Base-by-base conservation (phyloP, 2,888 invertebrate species). In the Hoplodrina blanda region DNA sequence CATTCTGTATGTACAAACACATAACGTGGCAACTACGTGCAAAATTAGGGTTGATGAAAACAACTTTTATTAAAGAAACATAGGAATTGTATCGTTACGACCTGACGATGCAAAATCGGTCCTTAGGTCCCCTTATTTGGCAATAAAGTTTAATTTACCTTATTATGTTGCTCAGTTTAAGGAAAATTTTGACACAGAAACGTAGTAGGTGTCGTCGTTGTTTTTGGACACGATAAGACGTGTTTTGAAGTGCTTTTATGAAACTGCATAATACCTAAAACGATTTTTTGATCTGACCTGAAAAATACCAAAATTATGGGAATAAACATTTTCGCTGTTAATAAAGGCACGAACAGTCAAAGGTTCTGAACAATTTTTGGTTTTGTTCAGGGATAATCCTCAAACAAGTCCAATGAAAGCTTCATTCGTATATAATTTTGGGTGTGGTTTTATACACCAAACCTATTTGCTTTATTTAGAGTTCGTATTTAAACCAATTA, bases 1-100 rank as follows among this genome's bases (percentile, higher is more conserved):
- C 87, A 87, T 70, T 50, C 75, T 82, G 83, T 81, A 62, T 83
- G 67, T 54, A 68, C 76, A 84, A 85, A 86, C 76, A 87, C 25
- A 86, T 68, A 81, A 62, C 68, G 65, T 54, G 37, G 57, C 57
- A 13, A n/a, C 25, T 61, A 59, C 52, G 60, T 65, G 46, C 53
- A 55, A 3, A 0, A 25, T 8, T 60, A 85, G 80, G 83, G 83
- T 64, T 82, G 83, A 37, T 69, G 52, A 41, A 70, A 64, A 8
- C 19, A 30, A 0, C 7, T 7, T 8, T 4, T 1, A 4, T 30
- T 15, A 0, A 25, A 25, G 25, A 25, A 25, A 64, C 33, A 10
- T 33, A 41, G 19, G 7, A 50, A 19, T 15, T 33, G 33, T 46
- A 44, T 17, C 37, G 8, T 37, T 37, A 37, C 0, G 33, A 33